These are phyloP conservation scores for Synergus gifuensis DNA, from an alignment of 2,888 invertebrate genomes.

Conservation along the genomic window DNA sequence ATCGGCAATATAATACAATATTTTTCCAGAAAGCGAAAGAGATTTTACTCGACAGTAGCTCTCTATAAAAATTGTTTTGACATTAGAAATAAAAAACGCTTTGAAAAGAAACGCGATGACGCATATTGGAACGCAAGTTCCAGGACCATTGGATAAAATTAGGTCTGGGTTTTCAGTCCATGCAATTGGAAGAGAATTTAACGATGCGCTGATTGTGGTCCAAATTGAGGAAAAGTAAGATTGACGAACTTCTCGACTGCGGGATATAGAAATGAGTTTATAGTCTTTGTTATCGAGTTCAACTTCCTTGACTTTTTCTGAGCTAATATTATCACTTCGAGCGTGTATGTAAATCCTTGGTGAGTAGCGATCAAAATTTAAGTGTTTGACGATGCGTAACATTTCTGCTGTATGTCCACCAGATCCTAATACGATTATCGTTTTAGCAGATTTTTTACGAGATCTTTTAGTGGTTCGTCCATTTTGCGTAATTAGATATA, in stretches of 20 bases:
- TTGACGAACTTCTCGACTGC: slow-evolving; percentile 93
- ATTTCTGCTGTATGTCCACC: slow-evolving; percentile 99
- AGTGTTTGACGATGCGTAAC: slow-evolving; percentile 83
- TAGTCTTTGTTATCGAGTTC: slow-evolving; percentile 78
- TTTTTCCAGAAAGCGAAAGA: slow-evolving; percentile 92
- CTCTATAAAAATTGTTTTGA: slow-evolving; percentile 93
- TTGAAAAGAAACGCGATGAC: slow-evolving; percentile 87
- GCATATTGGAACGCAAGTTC: slow-evolving; percentile 96
- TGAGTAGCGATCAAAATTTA: slow-evolving; percentile 83
- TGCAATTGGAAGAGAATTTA: slow-evolving; percentile 85
- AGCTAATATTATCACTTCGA: slow-evolving; percentile 87
- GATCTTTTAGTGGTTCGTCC: not conserved
- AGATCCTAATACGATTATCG: slow-evolving; percentile 85
- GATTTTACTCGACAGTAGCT: slow-evolving; percentile 95
- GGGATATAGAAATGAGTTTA: slow-evolving; percentile 83
- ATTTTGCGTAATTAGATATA: not conserved
- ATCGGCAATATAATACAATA: slow-evolving; percentile 91
- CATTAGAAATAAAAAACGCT: slow-evolving; percentile 82
- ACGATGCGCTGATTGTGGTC: slow-evolving; percentile 87
- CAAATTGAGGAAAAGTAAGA: slow-evolving; percentile 88
- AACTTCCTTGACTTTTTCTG: slow-evolving; percentile 82
- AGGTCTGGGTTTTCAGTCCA: slow-evolving; percentile 87
- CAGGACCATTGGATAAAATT: slow-evolving; percentile 96
- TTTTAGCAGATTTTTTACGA: slow-evolving; percentile 65
- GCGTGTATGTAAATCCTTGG: slow-evolving; percentile 90